Evolutionary conservation across 2,888 invertebrate genomes (phyloP), one percentile per base, ranked within the genome.

Genomic region (Drosophila stalkeri): DNA sequence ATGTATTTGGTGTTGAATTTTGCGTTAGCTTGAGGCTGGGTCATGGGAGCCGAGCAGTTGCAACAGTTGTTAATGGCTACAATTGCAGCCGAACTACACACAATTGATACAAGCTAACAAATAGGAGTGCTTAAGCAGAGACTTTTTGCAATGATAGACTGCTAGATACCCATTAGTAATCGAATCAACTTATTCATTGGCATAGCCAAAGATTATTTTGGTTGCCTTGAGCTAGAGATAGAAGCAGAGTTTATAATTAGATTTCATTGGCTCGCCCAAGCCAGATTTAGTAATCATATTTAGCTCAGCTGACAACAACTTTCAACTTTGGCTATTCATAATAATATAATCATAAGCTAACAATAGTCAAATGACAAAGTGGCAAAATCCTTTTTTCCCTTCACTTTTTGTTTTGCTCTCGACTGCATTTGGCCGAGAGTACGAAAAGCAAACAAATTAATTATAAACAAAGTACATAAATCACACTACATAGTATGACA

Each of bases 391-490:
- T 37, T 52, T 37, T n/a, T 35, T 16, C 2, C 14, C 16, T 7
- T 18, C 16, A n/a, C 27, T 11, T 49, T n/a, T n/a, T 27, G 27
- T 27, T 27, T 27, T 9, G 41, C 41, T 8, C 41, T 8, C n/a
- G n/a, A 41, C 41, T 57, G 56, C 41, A 43, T 2, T n/a, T 20
- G 31, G 16, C 27, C 41, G 33, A 31, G 33, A 60, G 35, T 57
- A 49, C 51, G 20, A 41, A 31, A 52, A 54, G 67, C 69, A 67
- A 70, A 70, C 67, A 76, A 72, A 80, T 82, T 76, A 79, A 82
- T 80, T 80, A 79, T 60, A 75, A 56, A 56, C 80, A 77, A 77
- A 62, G 65, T 69, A 64, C 65, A 73, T 73, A 77, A 77, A 73
- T 77, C 73, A 77, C 47, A 39, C 6, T 49, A 52, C 73, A 72